Evolutionary conservation across 2,888 invertebrate species (phyloP).

Genomic region (Drosophila subsilvestris): DNA sequence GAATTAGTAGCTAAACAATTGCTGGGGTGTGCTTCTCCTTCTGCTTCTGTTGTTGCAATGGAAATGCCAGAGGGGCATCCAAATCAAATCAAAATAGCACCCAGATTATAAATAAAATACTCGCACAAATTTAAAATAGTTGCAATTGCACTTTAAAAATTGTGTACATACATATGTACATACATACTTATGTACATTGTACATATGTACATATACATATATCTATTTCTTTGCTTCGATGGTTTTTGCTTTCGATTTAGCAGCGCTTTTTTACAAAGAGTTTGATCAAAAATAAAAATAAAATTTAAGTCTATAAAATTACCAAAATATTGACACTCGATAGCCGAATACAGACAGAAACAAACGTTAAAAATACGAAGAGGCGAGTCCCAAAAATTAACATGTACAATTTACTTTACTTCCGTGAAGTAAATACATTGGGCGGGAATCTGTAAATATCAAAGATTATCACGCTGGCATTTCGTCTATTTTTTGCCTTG

Average conservation of each 20-base stretch:
- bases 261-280: not conserved
- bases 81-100: slow-evolving; percentile 33
- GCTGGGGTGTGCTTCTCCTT: slow-evolving; percentile 45
- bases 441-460: too few relatives aligned
- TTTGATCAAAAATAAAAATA: not conserved
- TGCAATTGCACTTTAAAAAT: slow-evolving; percentile 38
- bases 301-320: not conserved
- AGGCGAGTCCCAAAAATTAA: too few relatives aligned
- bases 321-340: not conserved
- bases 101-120: slow-evolving; percentile 42
- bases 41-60: slow-evolving; percentile 45
- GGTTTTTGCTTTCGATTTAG: not conserved
- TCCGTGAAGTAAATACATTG: too few relatives aligned
- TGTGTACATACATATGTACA: not conserved
- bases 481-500: not conserved
- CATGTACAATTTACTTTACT: too few relatives aligned
- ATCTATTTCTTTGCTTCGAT: not conserved
- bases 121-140: slow-evolving; percentile 31
- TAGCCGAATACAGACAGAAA: too few relatives aligned
- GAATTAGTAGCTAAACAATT: slow-evolving; percentile 33
- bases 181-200: not conserved
- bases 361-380: too few relatives aligned
- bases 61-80: slow-evolving; percentile 57
- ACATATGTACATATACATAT: not conserved
- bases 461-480: not conserved